Percentiles rank a stretch among this genome's conserved stretches.
Conservation (phyloP, 2,888 invertebrate species). For the Leptinotarsa juncta region DNA sequence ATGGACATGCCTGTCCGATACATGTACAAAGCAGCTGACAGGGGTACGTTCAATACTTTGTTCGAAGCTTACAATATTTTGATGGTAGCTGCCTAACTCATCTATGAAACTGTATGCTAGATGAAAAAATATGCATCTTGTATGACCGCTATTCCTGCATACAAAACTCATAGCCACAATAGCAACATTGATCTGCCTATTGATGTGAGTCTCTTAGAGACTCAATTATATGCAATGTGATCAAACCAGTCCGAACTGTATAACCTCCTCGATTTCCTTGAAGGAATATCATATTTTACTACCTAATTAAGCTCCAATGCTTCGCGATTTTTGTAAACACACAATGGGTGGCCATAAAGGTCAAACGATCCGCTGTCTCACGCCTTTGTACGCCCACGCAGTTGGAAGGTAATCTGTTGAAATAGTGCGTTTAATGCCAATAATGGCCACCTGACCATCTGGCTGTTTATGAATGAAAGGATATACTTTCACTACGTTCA, state of each 20-base stretch:
- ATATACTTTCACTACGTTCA: slow-evolving; percentile 1
- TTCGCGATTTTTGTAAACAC: background rate
- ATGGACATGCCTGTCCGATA: no score
- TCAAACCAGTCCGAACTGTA: background rate
- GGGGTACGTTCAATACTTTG: no score
- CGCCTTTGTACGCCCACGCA: slow-evolving; percentile 1
- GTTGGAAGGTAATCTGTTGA: slow-evolving; percentile 8
- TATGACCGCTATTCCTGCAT: no score
- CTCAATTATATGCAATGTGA: no score
- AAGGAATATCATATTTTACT: background rate
- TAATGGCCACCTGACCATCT: slow-evolving; percentile 11
- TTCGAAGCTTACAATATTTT: no score
- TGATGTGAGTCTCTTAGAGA: no score
- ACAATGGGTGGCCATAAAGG: background rate
- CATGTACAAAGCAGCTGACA: no score
- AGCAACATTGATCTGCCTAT: no score
- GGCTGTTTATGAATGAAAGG: slow-evolving; percentile 12
- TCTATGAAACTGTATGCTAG: no score
- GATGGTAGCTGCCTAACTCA: no score
- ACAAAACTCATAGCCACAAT: no score
- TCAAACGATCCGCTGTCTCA: background rate
- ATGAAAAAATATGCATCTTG: no score
- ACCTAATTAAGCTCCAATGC: background rate
- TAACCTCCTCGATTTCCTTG: background rate
- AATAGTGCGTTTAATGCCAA: slow-evolving; percentile 12